A percentile compares a stretch with the other conserved stretches of the same genome.
Evolutionary conservation across 1,140 invertebrate species (phyloP).

Genomic region (Bicyclus anynana): DNA sequence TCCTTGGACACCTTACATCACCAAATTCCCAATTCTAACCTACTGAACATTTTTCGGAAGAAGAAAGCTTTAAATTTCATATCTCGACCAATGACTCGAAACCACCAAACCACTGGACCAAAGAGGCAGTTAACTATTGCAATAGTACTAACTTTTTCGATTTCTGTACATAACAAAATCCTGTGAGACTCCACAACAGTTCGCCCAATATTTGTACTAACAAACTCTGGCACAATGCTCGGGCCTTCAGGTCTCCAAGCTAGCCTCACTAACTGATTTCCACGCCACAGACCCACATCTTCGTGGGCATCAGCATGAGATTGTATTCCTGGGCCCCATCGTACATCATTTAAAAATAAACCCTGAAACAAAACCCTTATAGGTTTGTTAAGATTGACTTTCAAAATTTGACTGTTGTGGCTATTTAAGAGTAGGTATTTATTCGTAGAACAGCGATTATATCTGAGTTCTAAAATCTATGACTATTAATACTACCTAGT

Average conservation of each 20-base stretch:
- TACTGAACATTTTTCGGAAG: too few species aligned
- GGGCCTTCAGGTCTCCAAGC: conserved; percentile 45
- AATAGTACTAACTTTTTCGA: conserved; percentile 33
- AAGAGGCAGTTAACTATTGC: too few species aligned
- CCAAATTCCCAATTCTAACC: too few species aligned
- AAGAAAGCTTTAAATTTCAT: conserved; percentile 13
- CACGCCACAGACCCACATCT: conserved; percentile 76
- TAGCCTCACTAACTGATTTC: conserved; percentile 56
- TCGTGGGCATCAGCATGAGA: conserved; percentile 51
- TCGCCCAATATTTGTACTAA: conserved; percentile 22
- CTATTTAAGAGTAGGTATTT: too few species aligned
- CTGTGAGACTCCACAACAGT: conserved; percentile 37
- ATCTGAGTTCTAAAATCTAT: too few species aligned
- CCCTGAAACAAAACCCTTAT: conserved; percentile 49
- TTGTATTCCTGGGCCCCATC: conserved; percentile 77
- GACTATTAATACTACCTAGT: too few species aligned
- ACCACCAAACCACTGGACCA: too few species aligned
- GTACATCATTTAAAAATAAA: conserved; percentile 60
- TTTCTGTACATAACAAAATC: conserved; percentile 24
- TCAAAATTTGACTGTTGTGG: too few species aligned
- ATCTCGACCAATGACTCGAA: too few species aligned
- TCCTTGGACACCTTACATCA: too few species aligned
- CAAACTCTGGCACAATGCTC: conserved; percentile 41
- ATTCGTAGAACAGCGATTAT: too few species aligned
- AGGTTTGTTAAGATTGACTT: too few species aligned